Evolutionary conservation across 2,113 vertebrate genomes (phyloP).

Genomic region (Rhabdornis inornatus): DNA sequence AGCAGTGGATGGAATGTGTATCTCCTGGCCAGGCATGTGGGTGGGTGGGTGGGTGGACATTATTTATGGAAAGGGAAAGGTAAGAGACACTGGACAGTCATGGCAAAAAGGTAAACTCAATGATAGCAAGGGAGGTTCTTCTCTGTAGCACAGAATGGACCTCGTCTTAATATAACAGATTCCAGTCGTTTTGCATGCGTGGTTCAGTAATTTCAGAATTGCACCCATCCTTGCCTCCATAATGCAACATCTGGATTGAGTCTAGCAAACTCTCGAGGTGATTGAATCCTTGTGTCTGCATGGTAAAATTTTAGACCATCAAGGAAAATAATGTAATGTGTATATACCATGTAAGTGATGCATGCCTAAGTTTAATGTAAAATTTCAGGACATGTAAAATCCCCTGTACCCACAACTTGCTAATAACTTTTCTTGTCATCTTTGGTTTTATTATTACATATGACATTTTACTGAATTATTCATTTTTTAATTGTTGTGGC

Average conservation of each 20-base stretch:
- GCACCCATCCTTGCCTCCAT: not conserved
- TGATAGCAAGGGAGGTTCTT: not conserved
- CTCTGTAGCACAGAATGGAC: not conserved
- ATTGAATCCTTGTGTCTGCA: not conserved
- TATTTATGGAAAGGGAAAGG: not conserved
- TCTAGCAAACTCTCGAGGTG: not conserved
- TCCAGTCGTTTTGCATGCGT: accelerated
- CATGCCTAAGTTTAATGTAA: not conserved
- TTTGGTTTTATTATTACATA: not conserved
- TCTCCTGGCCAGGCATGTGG: not conserved
- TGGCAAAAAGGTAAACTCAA: not conserved
- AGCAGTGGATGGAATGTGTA: not conserved
- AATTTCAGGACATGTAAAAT: not conserved
- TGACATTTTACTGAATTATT: not conserved
- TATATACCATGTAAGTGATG: not conserved
- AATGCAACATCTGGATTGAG: not conserved
- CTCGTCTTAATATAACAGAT: not conserved
- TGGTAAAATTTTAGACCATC: not conserved
- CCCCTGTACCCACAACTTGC: not conserved
- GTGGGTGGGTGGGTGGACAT: not conserved
- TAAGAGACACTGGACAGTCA: not conserved
- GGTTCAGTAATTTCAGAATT: not conserved
- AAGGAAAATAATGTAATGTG: not conserved
- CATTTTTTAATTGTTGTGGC: not conserved
- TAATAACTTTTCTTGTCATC: not conserved